Percentiles rank a stretch among this genome's conserved stretches.
Evolutionary conservation across 2,888 invertebrate genomes (phyloP).

Genomic region (Opisthograptis luteolata): DNA sequence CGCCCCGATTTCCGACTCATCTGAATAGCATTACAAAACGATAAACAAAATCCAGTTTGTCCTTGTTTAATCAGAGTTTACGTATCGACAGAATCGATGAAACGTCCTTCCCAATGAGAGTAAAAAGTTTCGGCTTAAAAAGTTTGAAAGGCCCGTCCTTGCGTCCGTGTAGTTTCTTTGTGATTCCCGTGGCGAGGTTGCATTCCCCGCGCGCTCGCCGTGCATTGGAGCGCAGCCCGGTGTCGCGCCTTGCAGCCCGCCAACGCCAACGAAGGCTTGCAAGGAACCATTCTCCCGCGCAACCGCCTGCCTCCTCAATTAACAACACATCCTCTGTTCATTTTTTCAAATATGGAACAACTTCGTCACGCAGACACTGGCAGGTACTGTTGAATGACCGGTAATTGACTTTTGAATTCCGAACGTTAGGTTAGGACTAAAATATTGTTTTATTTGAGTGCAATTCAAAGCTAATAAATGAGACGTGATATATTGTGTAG

Average conservation of each 20-base stretch:
- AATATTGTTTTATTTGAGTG: not conserved
- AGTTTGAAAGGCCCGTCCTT: constrained; percentile 72
- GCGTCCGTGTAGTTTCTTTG: constrained; percentile 72
- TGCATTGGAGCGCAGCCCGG: constrained; percentile 41
- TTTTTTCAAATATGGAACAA: constrained; percentile 23
- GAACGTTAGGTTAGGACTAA: constrained; percentile 25
- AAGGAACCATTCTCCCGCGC: constrained; percentile 34
- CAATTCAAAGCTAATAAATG: constrained; percentile 10
- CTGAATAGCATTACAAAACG: constrained; percentile 2
- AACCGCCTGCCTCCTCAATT: constrained; percentile 19
- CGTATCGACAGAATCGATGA: constrained; percentile 42
- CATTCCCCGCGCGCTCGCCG: constrained; percentile 63
- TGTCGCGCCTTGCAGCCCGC: constrained; percentile 36
- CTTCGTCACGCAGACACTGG: constrained; percentile 6
- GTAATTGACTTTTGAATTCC: constrained; percentile 34
- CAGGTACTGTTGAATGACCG: constrained; percentile 36
- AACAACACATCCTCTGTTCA: constrained; percentile 30
- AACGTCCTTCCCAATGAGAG: constrained; percentile 39
- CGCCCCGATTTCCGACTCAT: too few species aligned
- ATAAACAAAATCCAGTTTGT: constrained; percentile 18
- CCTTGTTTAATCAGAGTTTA: constrained; percentile 29
- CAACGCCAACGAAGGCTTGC: constrained; percentile 36
- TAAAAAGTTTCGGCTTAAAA: constrained; percentile 61
- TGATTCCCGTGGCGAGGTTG: constrained; percentile 71
- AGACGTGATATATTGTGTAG: constrained; percentile 14